phyloP scores from a whole-genome alignment of 2,888 invertebrate genomes.

The Parnassius smintheus region DNA sequence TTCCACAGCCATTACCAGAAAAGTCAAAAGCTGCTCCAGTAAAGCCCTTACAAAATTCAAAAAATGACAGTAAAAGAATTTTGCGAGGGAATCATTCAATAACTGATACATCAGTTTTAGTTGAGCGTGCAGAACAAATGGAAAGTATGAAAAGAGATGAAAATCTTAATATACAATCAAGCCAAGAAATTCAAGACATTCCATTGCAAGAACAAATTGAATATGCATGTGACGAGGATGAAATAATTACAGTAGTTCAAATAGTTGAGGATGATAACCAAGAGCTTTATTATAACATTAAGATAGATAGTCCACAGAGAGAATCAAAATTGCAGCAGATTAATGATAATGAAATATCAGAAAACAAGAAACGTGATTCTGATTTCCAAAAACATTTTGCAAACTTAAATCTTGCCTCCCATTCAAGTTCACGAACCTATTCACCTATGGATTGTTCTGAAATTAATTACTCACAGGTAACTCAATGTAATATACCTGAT shows the following conservation, averaged over 20 bases:
- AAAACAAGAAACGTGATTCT: constrained; percentile 42
- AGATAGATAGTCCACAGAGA: constrained; percentile 61
- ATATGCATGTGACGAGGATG: constrained; percentile 68
- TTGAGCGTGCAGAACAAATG: neutral
- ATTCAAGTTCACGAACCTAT: constrained; percentile 37
- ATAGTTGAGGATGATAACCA: constrained; percentile 75
- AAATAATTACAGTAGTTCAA: constrained; percentile 75
- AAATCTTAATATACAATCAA: constrained; percentile 30
- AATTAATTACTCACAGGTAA: constrained; percentile 42
- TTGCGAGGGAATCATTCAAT: constrained; percentile 1
- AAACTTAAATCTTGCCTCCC: constrained; percentile 53
- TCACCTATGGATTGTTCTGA: constrained; percentile 57
- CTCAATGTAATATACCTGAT: constrained; percentile 56
- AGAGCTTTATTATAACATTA: constrained; percentile 66
- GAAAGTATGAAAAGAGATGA: constrained; percentile 11
- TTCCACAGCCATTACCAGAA: neutral
- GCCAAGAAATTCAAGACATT: constrained; percentile 41
- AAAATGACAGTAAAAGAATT: constrained; percentile 13
- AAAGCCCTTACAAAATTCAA: constrained; percentile 28
- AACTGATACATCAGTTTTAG: neutral
- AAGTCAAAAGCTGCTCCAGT: constrained; percentile 3
- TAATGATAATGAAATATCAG: constrained; percentile 33
- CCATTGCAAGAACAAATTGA: constrained; percentile 55
- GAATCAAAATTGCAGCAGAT: constrained; percentile 28
- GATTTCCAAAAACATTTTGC: constrained; percentile 70